A percentile compares a stretch with the other conserved stretches of the same genome.
These are phyloP conservation scores for Heliconius aoede DNA, from an alignment of 2,888 invertebrate species.

Conservation along the genomic window DNA sequence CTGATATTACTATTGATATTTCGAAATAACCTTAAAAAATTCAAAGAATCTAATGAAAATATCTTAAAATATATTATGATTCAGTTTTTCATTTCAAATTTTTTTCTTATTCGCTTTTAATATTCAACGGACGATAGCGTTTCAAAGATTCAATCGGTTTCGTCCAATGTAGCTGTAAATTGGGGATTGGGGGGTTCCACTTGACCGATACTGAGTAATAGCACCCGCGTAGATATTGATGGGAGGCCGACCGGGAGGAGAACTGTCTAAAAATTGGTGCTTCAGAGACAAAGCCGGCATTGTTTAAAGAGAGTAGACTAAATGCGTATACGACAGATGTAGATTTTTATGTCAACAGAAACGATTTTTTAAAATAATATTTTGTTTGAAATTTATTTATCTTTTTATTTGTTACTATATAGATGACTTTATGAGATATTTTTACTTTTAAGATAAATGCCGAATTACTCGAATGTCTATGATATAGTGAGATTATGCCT, in stretches of 20 bases:
- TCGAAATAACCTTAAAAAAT: neutral
- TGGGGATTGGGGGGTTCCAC: conserved; percentile 81
- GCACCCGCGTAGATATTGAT: conserved; percentile 75
- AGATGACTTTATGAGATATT: neutral
- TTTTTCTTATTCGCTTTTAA: conserved; percentile 4
- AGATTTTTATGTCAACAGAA: neutral
- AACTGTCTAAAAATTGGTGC: conserved; percentile 20
- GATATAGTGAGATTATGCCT: too few relatives aligned
- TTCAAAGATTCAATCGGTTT: conserved; percentile 77
- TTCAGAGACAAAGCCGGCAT: conserved; percentile 6
- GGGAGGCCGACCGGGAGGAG: conserved; percentile 62
- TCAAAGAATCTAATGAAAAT: neutral
- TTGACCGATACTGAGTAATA: conserved; percentile 81
- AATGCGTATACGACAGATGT: conserved; percentile 7
- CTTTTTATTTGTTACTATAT: neutral
- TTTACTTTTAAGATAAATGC: too few relatives aligned
- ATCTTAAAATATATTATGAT: neutral
- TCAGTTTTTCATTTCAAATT: neutral
- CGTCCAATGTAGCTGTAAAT: conserved; percentile 82
- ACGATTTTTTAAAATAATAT: neutral
- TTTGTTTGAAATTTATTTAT: neutral
- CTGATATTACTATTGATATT: neutral
- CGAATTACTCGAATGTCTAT: too few relatives aligned
- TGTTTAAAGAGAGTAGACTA: conserved; percentile 4
- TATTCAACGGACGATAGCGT: conserved; percentile 61